Conservation (phyloP, 1,140 invertebrate species). For the Drusus annulatus region DNA sequence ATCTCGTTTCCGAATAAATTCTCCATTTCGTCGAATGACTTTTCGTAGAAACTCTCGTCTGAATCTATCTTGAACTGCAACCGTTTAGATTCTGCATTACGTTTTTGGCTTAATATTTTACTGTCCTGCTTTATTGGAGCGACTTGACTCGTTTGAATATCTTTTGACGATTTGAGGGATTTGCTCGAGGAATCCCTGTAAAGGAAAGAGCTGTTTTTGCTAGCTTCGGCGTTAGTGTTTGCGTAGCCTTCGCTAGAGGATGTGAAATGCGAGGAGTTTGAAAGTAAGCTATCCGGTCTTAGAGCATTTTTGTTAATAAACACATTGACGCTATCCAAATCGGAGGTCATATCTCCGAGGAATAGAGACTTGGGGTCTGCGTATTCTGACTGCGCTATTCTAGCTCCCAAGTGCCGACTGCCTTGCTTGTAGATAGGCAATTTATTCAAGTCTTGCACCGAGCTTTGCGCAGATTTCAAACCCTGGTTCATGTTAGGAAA, state of each 20-base stretch:
- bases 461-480: conserved; percentile 60
- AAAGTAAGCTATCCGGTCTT: conserved; percentile 69
- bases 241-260: conserved; percentile 74
- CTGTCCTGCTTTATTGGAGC: too few species aligned
- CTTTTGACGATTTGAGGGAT: background rate
- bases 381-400: conserved; percentile 90
- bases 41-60: conserved; percentile 82
- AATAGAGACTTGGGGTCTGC: conserved; percentile 82
- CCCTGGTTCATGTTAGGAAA: conserved; percentile 37
- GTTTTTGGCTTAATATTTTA: conserved; percentile 3
- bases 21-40: conserved; percentile 84
- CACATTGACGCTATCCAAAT: conserved; percentile 67
- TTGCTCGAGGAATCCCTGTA: conserved; percentile 33
- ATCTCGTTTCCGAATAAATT: conserved; percentile 75
- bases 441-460: conserved; percentile 71
- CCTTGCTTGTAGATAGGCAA: conserved; percentile 81
- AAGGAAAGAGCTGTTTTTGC: conserved; percentile 53
- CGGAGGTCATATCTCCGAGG: conserved; percentile 64
- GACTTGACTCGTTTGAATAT: background rate
- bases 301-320: conserved; percentile 71
- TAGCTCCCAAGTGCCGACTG: conserved; percentile 85
- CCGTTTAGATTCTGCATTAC: conserved; percentile 15
- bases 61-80: conserved; percentile 59
- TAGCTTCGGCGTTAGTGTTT: conserved; percentile 18
- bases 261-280: conserved; percentile 74